Conservation (phyloP, 2,113 vertebrate genomes). For the Hypomesus transpacificus region DNA sequence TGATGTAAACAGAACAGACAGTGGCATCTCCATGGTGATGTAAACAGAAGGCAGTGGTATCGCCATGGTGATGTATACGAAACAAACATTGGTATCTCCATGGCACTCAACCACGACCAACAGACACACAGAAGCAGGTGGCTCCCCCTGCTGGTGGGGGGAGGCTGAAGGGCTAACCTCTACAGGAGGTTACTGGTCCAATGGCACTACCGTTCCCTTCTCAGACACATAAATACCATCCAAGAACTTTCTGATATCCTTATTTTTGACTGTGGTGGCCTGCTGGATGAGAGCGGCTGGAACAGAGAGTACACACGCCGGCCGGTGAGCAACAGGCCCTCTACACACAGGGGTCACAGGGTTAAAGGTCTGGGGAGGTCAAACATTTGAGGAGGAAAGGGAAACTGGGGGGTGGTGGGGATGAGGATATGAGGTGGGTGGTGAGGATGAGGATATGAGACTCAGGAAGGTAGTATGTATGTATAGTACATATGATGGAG, state of each 20-base stretch:
- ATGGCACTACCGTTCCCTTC: conserved; percentile 88
- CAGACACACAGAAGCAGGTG: background rate
- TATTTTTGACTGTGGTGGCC: conserved; percentile 98
- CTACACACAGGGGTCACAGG: background rate
- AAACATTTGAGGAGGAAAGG: too few relatives aligned
- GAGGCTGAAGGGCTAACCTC: conserved; percentile 62
- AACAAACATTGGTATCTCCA: background rate
- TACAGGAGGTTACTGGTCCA: conserved; percentile 70
- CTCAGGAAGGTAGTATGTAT: background rate
- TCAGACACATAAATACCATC: conserved; percentile 98
- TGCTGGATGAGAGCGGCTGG: conserved; percentile 98
- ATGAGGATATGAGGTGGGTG: too few relatives aligned
- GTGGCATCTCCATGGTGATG: background rate
- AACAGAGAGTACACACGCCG: conserved; percentile 55
- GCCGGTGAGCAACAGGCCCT: conserved; percentile 30
- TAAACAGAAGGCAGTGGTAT: background rate
- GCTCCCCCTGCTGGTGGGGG: conserved; percentile 4
- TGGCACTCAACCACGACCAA: background rate
- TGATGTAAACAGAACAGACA: background rate
- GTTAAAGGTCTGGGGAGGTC: too few relatives aligned
- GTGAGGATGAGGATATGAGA: background rate
- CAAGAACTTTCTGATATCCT: conserved; percentile 99
- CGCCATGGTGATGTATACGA: background rate
- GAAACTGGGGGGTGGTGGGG: too few relatives aligned
- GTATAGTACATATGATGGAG: too few relatives aligned